A percentile compares a stretch with the other conserved stretches of the same genome.
Evolutionary conservation across 2,888 invertebrate species (phyloP).

Genomic region (Heteromyza rotundicornis): DNA sequence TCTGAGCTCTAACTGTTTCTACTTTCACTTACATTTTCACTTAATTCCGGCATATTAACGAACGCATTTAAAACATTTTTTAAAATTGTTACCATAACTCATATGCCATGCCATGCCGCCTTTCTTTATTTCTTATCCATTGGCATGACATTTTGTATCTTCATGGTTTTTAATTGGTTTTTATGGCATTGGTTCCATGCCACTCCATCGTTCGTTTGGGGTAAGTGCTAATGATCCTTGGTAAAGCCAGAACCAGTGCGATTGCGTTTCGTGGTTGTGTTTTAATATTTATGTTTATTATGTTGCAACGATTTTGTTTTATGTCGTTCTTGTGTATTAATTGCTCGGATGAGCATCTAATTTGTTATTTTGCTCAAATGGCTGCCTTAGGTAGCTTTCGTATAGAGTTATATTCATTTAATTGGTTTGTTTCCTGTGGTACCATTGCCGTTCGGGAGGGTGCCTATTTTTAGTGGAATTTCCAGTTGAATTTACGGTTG

Average conservation of each 20-base stretch:
- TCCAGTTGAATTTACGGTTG: conserved; percentile 33
- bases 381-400: too few species aligned
- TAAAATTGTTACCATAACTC: conserved; percentile 33
- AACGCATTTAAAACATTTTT: too few species aligned
- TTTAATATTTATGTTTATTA: conserved; percentile 57
- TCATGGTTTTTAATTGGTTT: conserved; percentile 51
- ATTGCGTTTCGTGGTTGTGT: not conserved
- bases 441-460: not conserved
- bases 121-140: not conserved
- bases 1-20: not conserved
- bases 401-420: too few species aligned
- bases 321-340: conserved; percentile 45
- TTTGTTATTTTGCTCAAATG: conserved; percentile 37
- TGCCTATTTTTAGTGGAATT: not conserved
- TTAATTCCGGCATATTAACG: too few species aligned
- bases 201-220: conserved; percentile 17
- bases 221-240: not conserved
- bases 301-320: conserved; percentile 48
- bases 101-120: conserved; percentile 10
- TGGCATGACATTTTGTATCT: conserved; percentile 17
- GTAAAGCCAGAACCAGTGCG: not conserved
- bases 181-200: conserved; percentile 43
- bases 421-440: not conserved
- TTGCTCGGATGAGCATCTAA: conserved; percentile 54
- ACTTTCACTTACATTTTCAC: not conserved